Percentiles rank a stretch among this genome's conserved stretches.
phyloP scores from a whole-genome alignment of 2,113 vertebrate genomes.

The Cynoglossus semilaevis region DNA sequence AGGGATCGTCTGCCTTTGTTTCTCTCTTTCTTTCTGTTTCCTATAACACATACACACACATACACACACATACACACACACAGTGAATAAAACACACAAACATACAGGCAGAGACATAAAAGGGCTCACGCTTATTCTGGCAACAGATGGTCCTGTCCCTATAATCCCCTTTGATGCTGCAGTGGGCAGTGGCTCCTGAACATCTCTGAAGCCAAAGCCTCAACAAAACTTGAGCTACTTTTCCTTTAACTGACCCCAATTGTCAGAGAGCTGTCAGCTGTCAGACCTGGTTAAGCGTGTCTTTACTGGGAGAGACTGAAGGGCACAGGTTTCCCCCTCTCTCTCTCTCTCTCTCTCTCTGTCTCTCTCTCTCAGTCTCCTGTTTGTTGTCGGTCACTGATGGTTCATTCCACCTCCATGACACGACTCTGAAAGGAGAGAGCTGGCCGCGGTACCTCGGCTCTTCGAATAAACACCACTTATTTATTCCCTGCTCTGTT shows the following conservation, averaged over 20 bases:
- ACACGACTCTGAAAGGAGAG: slow-evolving; percentile 28
- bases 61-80: slow-evolving; percentile 30
- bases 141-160: slow-evolving; percentile 77
- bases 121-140: slow-evolving; percentile 70
- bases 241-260: slow-evolving; percentile 81
- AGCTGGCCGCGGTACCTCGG: slow-evolving; percentile 38
- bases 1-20: slow-evolving; percentile 51
- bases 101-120: slow-evolving; percentile 72
- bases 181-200: slow-evolving; percentile 77
- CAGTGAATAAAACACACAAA: slow-evolving; percentile 30
- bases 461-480: slow-evolving; percentile 24
- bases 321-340: slow-evolving; percentile 61
- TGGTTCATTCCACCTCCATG: slow-evolving; percentile 51
- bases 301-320: slow-evolving; percentile 71
- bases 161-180: slow-evolving; percentile 82
- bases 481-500: slow-evolving; percentile 37
- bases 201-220: slow-evolving; percentile 75
- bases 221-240: slow-evolving; percentile 80
- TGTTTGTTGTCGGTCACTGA: slow-evolving; percentile 66
- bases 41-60: slow-evolving; percentile 34
- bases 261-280: slow-evolving; percentile 77
- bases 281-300: slow-evolving; percentile 74
- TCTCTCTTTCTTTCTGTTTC: slow-evolving; percentile 1
- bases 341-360: slow-evolving; percentile 21
- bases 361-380: slow-evolving; percentile 49